Evolutionary conservation across 2,888 invertebrate genomes (phyloP), one percentile per base, ranked within the genome.

Genomic region (Euproctis similis): DNA sequence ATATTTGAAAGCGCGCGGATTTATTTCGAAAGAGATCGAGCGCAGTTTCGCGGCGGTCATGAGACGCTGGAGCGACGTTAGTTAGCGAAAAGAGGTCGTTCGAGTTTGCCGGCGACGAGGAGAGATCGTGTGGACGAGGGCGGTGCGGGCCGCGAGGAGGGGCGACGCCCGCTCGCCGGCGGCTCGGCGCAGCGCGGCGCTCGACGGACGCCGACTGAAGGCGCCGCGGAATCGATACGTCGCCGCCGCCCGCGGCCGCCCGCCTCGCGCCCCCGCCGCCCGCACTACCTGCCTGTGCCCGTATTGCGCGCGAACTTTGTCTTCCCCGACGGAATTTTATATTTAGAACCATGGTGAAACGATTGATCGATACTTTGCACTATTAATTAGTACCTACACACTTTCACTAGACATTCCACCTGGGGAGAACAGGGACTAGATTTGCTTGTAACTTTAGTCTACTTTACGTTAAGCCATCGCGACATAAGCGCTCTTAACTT

Each of bases 271-370:
- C 21, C 4, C 8, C 2, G 21, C 9, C 21, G 4, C 21, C 21
- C 2, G 25, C 67, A 54, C 59, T 62, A 61, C 64, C 73, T 57
- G 64, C 74, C 59, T 57, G 66, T 73, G 74, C 74, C 76, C 78
- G 74, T 77, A 75, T 77, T 81, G 82, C 82, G 82, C 82, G 82
- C 81, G 76, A 84, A 84, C 80, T 82, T 82, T 75, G 81, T 80
- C 80, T 81, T 81, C 70, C 76, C 75, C 72, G 62, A 73, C 73
- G 70, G 72, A 75, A 81, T 81, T 84, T 84, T 82, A 84, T 82
- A 82, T 82, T 84, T 81, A 82, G 82, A 80, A 73, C 71, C 80
- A 78, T 77, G 78, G 76, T 77, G 74, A 77, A 81, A 75, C 76
- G 71, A 81, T 77, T 82, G 76, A 82, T 82, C 82, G 71, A 81